Conservation (phyloP, 2,888 invertebrate species). For the Orthosia incerta region DNA sequence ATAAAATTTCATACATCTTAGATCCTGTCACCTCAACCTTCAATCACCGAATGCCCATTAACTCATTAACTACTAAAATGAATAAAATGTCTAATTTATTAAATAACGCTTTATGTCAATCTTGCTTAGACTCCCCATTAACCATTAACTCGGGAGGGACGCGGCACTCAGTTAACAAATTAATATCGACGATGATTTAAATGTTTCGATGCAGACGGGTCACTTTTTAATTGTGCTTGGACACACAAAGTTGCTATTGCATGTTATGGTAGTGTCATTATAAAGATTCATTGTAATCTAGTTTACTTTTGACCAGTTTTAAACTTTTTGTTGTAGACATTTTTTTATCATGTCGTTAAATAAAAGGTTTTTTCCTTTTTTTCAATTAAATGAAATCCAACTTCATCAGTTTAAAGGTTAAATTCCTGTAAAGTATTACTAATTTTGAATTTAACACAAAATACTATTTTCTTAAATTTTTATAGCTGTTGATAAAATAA, state of each 20-base stretch:
- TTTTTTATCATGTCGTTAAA: too few relatives aligned
- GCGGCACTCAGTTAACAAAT: conserved; percentile 31
- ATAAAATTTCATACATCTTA: background rate
- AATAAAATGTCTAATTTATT: conserved; percentile 38
- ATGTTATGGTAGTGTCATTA: background rate
- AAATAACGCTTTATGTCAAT: conserved; percentile 51
- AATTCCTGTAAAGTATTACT: too few relatives aligned
- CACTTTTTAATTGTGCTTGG: background rate
- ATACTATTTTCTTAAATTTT: too few relatives aligned
- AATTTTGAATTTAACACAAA: too few relatives aligned
- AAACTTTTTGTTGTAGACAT: too few relatives aligned
- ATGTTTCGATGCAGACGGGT: background rate
- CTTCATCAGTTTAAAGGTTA: too few relatives aligned
- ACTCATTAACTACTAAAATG: conserved; percentile 28
- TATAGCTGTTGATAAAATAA: too few relatives aligned
- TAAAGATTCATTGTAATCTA: background rate
- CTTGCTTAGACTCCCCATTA: conserved; percentile 39
- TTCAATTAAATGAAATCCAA: too few relatives aligned
- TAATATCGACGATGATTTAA: conserved; percentile 59
- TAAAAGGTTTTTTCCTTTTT: too few relatives aligned
- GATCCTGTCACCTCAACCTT: conserved; percentile 8
- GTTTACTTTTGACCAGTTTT: too few relatives aligned
- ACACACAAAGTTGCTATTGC: background rate
- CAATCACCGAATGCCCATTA: conserved; percentile 37
- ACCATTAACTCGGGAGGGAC: conserved; percentile 27